Conservation (phyloP, 2,888 invertebrate species). For the Frankliniella intonsa region DNA sequence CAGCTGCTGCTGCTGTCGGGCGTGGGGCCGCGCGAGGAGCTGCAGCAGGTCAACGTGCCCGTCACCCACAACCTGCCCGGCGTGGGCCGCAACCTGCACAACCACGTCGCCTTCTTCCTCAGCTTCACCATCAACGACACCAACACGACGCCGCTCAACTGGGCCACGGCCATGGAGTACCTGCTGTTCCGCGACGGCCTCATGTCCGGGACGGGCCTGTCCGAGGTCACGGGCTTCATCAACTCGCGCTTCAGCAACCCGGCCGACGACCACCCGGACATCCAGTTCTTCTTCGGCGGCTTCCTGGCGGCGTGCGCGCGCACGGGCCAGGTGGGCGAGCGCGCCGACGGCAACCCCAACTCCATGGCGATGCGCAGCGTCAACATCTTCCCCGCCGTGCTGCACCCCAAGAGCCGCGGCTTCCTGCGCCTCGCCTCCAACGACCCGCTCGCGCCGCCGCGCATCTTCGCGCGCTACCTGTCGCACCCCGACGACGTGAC, state of each 20-base stretch:
- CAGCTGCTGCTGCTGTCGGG: conserved; percentile 89
- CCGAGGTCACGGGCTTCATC: conserved; percentile 80
- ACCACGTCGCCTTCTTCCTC: conserved; percentile 75
- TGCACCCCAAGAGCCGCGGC: conserved; percentile 85
- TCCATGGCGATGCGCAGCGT: conserved; percentile 49
- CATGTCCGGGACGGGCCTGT: conserved; percentile 84
- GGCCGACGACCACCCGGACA: conserved; percentile 71
- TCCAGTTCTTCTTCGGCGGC: conserved; percentile 83
- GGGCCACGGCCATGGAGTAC: conserved; percentile 90
- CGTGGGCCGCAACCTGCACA: conserved; percentile 80
- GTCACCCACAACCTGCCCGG: conserved; percentile 69
- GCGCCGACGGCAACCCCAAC: conserved; percentile 56
- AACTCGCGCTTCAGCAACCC: conserved; percentile 74
- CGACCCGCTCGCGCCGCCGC: conserved; percentile 76
- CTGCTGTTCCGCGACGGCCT: conserved; percentile 79
- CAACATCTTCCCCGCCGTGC: conserved; percentile 71
- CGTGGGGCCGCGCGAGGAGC: conserved; percentile 70
- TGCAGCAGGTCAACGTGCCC: conserved; percentile 58
- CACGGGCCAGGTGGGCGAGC: conserved; percentile 74
- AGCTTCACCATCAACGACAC: conserved; percentile 79
- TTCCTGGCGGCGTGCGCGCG: conserved; percentile 80
- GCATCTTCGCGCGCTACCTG: conserved; percentile 79
- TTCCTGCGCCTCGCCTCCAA: conserved; percentile 64
- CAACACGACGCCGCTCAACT: conserved; percentile 79
- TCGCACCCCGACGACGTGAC: conserved; percentile 74